Conservation (phyloP, 1,140 invertebrate genomes). For the Alviniconcha marisindica region DNA sequence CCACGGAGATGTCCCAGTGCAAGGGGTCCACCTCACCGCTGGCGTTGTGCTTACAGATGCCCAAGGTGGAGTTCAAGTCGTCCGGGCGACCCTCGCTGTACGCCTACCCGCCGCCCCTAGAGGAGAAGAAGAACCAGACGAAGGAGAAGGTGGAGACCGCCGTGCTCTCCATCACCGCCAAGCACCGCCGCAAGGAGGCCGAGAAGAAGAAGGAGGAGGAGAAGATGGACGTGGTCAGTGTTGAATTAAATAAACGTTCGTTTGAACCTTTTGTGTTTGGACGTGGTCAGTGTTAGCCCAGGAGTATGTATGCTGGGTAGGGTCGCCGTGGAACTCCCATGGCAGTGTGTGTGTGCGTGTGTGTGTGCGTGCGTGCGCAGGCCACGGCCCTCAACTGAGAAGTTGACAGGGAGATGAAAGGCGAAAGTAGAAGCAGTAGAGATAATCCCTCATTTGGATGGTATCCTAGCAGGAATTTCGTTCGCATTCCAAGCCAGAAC, state of each 20-base stretch:
- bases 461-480: no score
- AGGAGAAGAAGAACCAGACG: constrained; percentile 99
- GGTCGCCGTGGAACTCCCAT: background rate
- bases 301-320: no score
- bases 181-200: constrained; percentile 77
- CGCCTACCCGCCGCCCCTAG: constrained; percentile 96
- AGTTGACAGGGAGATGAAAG: background rate
- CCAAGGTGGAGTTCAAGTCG: constrained; percentile 94
- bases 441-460: no score
- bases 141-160: constrained; percentile 94
- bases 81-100: constrained; percentile 96
- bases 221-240: constrained; percentile 81
- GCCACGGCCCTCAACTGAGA: no score
- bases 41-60: constrained; percentile 88
- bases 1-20: no score
- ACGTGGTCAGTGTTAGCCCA: no score
- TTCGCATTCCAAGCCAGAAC: no score
- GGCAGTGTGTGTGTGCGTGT: background rate
- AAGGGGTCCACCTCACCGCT: no score
- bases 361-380: background rate
- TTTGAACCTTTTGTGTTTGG: background rate
- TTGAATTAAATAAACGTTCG: no score
- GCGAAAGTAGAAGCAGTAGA: no score
- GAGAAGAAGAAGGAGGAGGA: constrained; percentile 83
- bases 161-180: constrained; percentile 96